Evolutionary conservation across 1,140 invertebrate genomes (phyloP).

Genomic region (Holotrichia oblita): DNA sequence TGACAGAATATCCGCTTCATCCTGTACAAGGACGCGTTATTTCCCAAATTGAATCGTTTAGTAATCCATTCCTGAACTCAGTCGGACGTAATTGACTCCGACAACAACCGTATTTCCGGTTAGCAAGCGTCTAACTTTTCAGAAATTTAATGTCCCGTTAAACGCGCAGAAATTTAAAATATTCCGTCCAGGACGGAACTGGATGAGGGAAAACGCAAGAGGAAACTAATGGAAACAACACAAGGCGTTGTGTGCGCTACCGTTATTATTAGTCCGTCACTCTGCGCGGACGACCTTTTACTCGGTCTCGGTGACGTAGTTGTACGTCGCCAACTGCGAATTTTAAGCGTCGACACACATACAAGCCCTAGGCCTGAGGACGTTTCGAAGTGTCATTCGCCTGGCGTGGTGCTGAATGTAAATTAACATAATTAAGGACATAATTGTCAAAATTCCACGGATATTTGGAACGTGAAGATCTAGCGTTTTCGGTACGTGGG

Average conservation of each 20-base stretch:
- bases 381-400: not conserved
- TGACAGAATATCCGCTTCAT: too few relatives aligned
- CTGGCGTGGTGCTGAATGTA: constrained; percentile 5
- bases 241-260: not conserved
- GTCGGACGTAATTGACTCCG: not conserved
- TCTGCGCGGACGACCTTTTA: not conserved
- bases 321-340: too few relatives aligned
- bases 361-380: too few relatives aligned
- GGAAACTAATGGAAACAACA: constrained; percentile 1
- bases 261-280: not conserved
- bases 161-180: not conserved
- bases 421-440: not conserved
- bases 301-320: not conserved
- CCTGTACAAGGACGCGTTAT: too few relatives aligned
- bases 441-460: constrained; percentile 7
- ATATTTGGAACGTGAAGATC: constrained; percentile 9
- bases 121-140: not conserved
- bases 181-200: not conserved
- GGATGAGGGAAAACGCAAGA: not conserved
- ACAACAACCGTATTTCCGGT: constrained; percentile 5
- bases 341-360: too few relatives aligned
- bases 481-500: too few relatives aligned
- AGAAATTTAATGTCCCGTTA: not conserved
- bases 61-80: not conserved
- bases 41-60: constrained; percentile 3